Evolutionary conservation across 2,113 vertebrate species (phyloP), one percentile per base, ranked within the genome.

Genomic region (Pelobates fuscus): DNA sequence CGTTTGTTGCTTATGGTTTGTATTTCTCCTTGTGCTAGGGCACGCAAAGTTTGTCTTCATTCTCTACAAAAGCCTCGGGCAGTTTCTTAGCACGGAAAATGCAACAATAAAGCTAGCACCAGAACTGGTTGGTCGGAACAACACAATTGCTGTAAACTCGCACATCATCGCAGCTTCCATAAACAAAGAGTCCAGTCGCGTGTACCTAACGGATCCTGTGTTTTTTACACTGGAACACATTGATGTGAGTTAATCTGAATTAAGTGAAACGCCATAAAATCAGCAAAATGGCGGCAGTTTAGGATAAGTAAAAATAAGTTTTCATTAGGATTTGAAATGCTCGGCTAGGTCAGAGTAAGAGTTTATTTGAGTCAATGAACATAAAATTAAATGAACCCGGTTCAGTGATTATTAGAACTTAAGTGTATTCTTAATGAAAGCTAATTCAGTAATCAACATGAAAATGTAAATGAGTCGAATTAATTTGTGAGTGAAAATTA

Each of bases 341-440:
- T 85, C 85, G 81, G 25, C 84, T 89, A 85, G 93, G 93, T 96
- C 95, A 95, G 86, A 89, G 79, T 73, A 79, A 82, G 87, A 91
- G 91, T 94, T 95, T 89, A 93, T 94, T 97, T 93, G 94, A 95
- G 92, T 90, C 92, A 94, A 25, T 83, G 91, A 95, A 94, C 92
- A 92, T 94, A 94, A 96, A 95, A 97, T 94, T 95, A 97, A 96
- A 94, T 93, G 91, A 95, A 91, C 91, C 88, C 92, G 89, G 90
- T 91, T 92, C 90, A 89, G 88, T 93, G 89, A 90, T 91, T 94
- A 88, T 95, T 94, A 92, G 91, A 92, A 93, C 89, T 91, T 95
- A 95, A 96, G 92, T 92, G 93, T 97, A 96, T 95, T 96, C 93
- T 96, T 96, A 97, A 98, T 96, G 94, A 96, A 95, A 95, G 93